Base-by-base conservation (phyloP, 2,797 vertebrate genomes). In the Vespertilio murinus region DNA sequence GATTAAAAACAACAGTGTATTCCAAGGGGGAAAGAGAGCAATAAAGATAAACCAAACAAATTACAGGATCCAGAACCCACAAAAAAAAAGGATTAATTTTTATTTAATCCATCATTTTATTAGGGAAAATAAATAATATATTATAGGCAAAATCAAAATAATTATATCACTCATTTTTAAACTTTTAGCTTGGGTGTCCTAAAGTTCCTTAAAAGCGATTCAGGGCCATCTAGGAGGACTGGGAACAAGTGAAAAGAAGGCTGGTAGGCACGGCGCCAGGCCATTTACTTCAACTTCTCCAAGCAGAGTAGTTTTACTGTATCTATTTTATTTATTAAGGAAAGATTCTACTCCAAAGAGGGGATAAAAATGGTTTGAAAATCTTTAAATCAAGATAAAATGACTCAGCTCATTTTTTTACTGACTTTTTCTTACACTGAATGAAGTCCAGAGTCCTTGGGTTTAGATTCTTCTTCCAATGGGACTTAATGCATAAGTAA, bases 331-430 rank as follows among this genome's bases (percentile, higher is more conserved):
- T 69, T 75, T 81, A 88, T 52, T 67, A 83, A 65, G 56, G 59
- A 91, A 65, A 49, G 59, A 91, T 88, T 83, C 70, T 88, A 64
- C 67, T 75, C 49, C 67, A 75, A 78, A 91, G 30, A 75, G 6
- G 20, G 4, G 25, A 17, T n/a, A 71, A 65, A 78, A n/a, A 56
- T 54, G 17, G 38, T 23, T n/a, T 35, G 67, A 96, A 74, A 88
- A 69, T 61, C 56, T 94, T 91, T 61, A 79, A 85, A 84, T 84
- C 59, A 75, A 91, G 64, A 65, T 77, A 77, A 54, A 90, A 54
- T 30, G 3, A 35, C 23, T 83, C 79, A 35, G 20, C 23, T 74
- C 11, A 69, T 79, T 85, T 93, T 82, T 82, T 88, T 49, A 80
- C 28, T 28, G 40, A 65, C 30, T 75, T 71, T 89, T 83, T 71